Percentiles rank a stretch among this genome's conserved stretches.
Evolutionary conservation across 2,113 vertebrate genomes (phyloP).

Genomic region (Gnathonemus longibarbis): DNA sequence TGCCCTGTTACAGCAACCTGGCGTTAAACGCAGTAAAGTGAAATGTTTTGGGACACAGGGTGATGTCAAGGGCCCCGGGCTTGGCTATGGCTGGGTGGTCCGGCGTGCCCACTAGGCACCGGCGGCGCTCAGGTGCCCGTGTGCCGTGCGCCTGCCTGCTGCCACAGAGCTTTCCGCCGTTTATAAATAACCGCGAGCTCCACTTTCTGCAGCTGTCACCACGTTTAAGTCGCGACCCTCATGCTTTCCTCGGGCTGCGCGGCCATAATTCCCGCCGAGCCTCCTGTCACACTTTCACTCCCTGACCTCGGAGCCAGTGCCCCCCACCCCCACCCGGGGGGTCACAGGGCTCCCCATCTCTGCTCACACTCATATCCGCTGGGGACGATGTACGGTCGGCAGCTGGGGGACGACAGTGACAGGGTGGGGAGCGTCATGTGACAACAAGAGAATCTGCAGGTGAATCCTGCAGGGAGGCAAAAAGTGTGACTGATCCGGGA

Average conservation of each 20-base stretch:
- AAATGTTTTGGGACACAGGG: not conserved
- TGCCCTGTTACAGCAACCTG: not conserved
- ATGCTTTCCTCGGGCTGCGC: conserved; percentile 49
- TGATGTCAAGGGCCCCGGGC: not conserved
- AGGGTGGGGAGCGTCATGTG: not conserved
- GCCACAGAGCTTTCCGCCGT: conserved; percentile 38
- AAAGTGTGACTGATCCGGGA: not conserved
- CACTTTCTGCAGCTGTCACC: conserved; percentile 74
- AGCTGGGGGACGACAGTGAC: not conserved
- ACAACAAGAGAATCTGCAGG: not conserved
- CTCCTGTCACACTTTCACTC: conserved; percentile 13
- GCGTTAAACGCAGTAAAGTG: not conserved
- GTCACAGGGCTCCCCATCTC: not conserved
- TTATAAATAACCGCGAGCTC: conserved; percentile 56
- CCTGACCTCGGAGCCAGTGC: not conserved
- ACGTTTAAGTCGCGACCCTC: conserved; percentile 66
- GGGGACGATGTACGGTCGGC: not conserved
- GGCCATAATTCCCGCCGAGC: conserved; percentile 48
- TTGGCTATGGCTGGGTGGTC: not conserved
- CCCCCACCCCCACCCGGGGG: not conserved
- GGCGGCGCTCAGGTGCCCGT: not conserved
- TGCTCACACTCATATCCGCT: not conserved
- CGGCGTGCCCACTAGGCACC: not conserved
- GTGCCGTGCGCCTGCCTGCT: not conserved
- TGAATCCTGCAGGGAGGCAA: not conserved